Base-by-base conservation (phyloP, 2,888 invertebrate genomes). In the Nycteola revayana region DNA sequence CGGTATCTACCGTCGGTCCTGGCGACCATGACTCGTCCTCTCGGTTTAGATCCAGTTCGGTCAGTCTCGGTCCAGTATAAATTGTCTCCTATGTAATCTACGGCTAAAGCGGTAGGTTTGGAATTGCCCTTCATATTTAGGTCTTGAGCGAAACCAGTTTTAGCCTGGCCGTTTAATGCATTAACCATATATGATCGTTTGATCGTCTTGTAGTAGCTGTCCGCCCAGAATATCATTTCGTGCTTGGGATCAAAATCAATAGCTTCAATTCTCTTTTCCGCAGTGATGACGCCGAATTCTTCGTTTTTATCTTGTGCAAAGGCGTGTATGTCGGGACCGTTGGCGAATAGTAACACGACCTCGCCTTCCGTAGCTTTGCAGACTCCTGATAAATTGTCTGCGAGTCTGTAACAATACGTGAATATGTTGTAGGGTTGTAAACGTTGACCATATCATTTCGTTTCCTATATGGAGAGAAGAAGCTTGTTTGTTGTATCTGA, bases 151-250 rank as follows among this genome's bases (percentile, higher is more conserved):
- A 90, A 93, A 34, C 96, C 96, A 32, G 92, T 93, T 82, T 95
- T 94, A 1, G 93, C 96, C 66, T 93, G 90, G 1, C 96, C 95
- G 41, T 93, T 89, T 11, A 91, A 82, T 0, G 95, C 96, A 53
- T 94, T 93, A 1, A 97, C 91, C 93, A 98, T 95, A 73, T 94
- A 96, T 0, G 98, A 97, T 0, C 98, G 91, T 72, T 96, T 96
- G 50, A 98, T 96, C 1, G 95, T 95, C 71, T 95, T 94, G 42
- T 96, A 95, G 63, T 95, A 94, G 49, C 95, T 95, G 74, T 99
- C 98, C 0, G 97, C 96, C 98, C 99, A 99, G 89, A 96, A 99
- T 35, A 99, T 89, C 70, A 97, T 95, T 69, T 96, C 95, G 10
- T 90, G 85, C 38, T 90, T 91, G 0, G 96, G 94, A 76, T 98